Base-by-base conservation (phyloP, 1,140 invertebrate genomes). In the Microvelia longipes region DNA sequence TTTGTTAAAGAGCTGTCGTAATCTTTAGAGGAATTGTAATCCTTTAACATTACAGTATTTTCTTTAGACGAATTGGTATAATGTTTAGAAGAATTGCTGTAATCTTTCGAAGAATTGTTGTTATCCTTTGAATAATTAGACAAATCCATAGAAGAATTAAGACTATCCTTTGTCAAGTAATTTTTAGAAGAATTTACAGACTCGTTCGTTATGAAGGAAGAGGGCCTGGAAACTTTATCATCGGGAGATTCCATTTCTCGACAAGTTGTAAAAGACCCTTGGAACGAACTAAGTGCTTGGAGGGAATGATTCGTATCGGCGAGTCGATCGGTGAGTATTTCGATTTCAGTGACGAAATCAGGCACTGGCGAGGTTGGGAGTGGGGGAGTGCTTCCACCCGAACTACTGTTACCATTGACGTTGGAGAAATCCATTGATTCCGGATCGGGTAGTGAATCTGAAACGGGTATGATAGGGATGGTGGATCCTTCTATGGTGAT, bases 321-420 rank as follows among this genome's bases (percentile, higher is more conserved):
- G 67, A 60, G 69, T 29, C 2, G 68, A 29, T 25, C 63, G 24
- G 68, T 69, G 1, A 60, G 66, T 1, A 74, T 71, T 70, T 74
- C 71, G 29, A 74, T 74, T 73, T 74, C 73, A 2, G 73, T 74
- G 2, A 74, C 68, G 67, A 73, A 74, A 27, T 67, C 61, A 14
- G 79, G 80, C 69, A 80, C 75, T 2, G 81, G 79, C 0, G 80
- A 79, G n/a, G 73, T 80, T 0, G 81, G 79, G 2, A 81, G 69
- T 24, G 79, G 79, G 28, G 76, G 78, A 2, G 64, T 75, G n/a
- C 81, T 73, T 0, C 78, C 77, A 25, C 73, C 73, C 63, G 62
- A 13, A 72, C 71, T 29, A 71, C 71, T 2, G 71, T 62, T 50
- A 71, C 71, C 25, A 69, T 68, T 13, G 70, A 69, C 28, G 69